Conservation (phyloP, 2,888 invertebrate species). For the Argynnis bischoffii region DNA sequence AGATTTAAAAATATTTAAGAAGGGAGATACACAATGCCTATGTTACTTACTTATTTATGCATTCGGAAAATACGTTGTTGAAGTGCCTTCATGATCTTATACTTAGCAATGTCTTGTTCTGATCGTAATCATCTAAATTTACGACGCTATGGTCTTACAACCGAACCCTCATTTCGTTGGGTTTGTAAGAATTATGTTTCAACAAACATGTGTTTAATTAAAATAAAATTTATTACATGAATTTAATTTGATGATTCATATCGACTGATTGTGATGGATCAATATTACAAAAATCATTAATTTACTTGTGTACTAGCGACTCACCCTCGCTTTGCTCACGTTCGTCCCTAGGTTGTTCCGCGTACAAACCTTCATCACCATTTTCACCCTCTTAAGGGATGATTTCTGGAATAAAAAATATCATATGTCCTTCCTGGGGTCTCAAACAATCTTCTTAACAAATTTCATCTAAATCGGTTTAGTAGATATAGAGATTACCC, state of each 20-base stretch:
- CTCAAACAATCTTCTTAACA: too few species aligned
- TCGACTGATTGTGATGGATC: not conserved
- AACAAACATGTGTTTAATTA: slow-evolving; percentile 24
- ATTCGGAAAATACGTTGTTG: slow-evolving; percentile 12
- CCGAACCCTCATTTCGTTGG: slow-evolving; percentile 17
- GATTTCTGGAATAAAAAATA: too few species aligned
- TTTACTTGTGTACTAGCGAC: not conserved
- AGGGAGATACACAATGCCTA: not conserved
- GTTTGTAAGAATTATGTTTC: slow-evolving; percentile 23
- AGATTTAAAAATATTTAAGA: not conserved
- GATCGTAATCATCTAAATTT: slow-evolving; percentile 68
- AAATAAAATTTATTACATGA: slow-evolving; percentile 14
- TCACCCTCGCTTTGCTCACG: too few species aligned
- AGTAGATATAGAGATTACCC: too few species aligned
- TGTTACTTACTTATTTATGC: not conserved
- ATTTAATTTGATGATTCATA: slow-evolving; percentile 20
- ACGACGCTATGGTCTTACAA: slow-evolving; percentile 49
- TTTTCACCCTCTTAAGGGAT: too few species aligned
- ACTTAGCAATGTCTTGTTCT: slow-evolving; percentile 45
- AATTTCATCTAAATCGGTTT: too few species aligned
- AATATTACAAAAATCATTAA: not conserved
- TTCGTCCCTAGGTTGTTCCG: too few species aligned
- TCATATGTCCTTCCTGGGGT: too few species aligned
- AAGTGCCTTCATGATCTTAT: slow-evolving; percentile 20
- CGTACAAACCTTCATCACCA: too few species aligned